Evolutionary conservation across 1,140 invertebrate genomes (phyloP).

Genomic region (Dreissena rostriformis): DNA sequence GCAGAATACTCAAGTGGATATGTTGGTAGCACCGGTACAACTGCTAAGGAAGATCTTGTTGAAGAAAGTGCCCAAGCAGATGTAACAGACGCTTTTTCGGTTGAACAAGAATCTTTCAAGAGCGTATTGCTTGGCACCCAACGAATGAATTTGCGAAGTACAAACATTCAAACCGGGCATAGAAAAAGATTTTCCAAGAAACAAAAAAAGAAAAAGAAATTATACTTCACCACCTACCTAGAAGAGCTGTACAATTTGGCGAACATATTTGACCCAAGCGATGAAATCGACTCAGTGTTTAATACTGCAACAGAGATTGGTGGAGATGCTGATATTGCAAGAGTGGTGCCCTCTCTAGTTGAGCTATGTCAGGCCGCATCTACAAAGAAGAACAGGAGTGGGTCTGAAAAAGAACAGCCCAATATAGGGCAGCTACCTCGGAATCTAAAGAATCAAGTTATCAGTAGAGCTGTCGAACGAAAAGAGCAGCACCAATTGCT

Average conservation of each 20-base stretch:
- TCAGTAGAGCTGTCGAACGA: background rate
- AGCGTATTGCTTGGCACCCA: too few relatives aligned
- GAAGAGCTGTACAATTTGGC: conserved; percentile 36
- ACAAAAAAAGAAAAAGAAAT: conserved; percentile 42
- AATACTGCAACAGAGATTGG: conserved; percentile 3
- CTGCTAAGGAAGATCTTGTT: conserved; percentile 29
- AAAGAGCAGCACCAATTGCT: conserved; percentile 20
- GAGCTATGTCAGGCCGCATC: conserved; percentile 31
- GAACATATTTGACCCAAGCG: conserved; percentile 24
- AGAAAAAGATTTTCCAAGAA: conserved; percentile 34
- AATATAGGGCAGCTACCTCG: background rate
- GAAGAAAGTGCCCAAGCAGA: conserved; percentile 3
- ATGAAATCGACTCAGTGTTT: conserved; percentile 34
- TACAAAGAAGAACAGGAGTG: conserved; percentile 13
- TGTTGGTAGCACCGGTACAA: background rate
- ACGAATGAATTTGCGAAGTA: too few relatives aligned
- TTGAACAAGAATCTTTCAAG: too few relatives aligned
- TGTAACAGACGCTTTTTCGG: background rate
- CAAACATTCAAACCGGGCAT: background rate
- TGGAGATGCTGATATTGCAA: background rate
- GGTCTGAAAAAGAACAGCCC: conserved; percentile 6
- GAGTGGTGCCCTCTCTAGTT: conserved; percentile 28
- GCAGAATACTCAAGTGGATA: too few relatives aligned
- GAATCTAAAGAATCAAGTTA: conserved; percentile 15
- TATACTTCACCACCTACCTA: conserved; percentile 5